Evolutionary conservation across 2,888 invertebrate species (phyloP), one percentile per base, ranked within the genome.

Genomic region (Hanleya hanleyi): DNA sequence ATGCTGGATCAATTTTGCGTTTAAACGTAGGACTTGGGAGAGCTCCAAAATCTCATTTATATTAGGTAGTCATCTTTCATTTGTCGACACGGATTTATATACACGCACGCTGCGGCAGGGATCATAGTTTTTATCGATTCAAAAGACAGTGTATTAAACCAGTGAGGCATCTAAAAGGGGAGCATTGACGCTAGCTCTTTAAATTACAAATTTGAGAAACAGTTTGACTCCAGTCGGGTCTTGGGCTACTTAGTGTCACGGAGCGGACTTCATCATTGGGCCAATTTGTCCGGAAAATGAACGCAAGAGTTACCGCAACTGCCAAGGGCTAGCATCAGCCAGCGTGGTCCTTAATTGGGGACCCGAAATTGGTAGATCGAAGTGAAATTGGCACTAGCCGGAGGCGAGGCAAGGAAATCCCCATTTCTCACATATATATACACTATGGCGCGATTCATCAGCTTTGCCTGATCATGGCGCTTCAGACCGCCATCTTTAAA

Each of bases 331-430:
- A 22, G 57, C 7, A 15, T 57, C 29, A 15, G 26, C 4, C 57
- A 22, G 32, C 29, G 29, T 15, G 57, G 22, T 32, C 15, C 22
- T 4, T 29, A 57, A 57, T 57, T 57, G 57, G 57, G 57, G 12
- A 3, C 29, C 29, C 4, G 57, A 57, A 57, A 57, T 57, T 57
- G 57, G 57, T 57, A 57, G 57, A 57, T 57, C 57, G 57, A 57
- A 57, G 29, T 57, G 26, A 29, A 57, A 57, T 57, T 29, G 57
- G 57, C 22, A 29, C 29, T 57, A 26, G 26, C 57, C 22, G 22
- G 57, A 57, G 57, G 57, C 57, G 15, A 29, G 57, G 57, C 57
- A 22, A 26, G 12, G 22, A 29, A 57, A 7, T 15, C 32, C 22
- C 57, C 32, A 29, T 57, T 57, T 57, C 57, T 57, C 32, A n/a